A percentile compares a stretch with the other conserved stretches of the same genome.
phyloP scores from a whole-genome alignment of 53 echinoderm and acorn worm species.

The Actinopyga echinites region DNA sequence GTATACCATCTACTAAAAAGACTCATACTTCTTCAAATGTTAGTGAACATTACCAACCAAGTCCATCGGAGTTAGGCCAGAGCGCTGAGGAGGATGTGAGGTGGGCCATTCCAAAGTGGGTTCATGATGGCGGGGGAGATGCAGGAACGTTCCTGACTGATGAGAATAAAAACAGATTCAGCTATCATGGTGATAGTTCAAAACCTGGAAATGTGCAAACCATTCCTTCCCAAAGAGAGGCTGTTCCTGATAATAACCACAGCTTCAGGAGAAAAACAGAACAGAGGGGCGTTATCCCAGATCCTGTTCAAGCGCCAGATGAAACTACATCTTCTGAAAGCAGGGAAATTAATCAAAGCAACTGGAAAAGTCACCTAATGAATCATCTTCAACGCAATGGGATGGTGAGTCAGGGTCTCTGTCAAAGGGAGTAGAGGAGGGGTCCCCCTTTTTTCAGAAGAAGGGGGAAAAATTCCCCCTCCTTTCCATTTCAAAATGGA shows the following conservation, averaged over 20 bases:
- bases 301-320: background rate
- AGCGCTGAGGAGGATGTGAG: background rate
- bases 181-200: no score
- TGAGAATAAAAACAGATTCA: background rate
- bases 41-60: no score
- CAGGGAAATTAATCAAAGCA: background rate
- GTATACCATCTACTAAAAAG: no score
- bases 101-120: conserved; percentile 28
- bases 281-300: background rate
- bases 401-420: background rate
- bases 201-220: no score
- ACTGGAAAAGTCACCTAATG: conserved; percentile 15
- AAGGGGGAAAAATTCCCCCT: no score
- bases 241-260: background rate
- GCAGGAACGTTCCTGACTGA: background rate
- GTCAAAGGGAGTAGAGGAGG: no score
- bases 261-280: background rate
- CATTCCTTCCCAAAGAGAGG: no score
- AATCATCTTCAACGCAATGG: background rate
- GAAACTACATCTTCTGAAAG: background rate
- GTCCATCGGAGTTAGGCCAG: no score
- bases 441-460: no score
- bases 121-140: background rate
- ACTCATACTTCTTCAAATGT: no score
- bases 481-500: no score